Base-by-base conservation (phyloP, 2,113 vertebrate species). In the Macquaria ambigua region DNA sequence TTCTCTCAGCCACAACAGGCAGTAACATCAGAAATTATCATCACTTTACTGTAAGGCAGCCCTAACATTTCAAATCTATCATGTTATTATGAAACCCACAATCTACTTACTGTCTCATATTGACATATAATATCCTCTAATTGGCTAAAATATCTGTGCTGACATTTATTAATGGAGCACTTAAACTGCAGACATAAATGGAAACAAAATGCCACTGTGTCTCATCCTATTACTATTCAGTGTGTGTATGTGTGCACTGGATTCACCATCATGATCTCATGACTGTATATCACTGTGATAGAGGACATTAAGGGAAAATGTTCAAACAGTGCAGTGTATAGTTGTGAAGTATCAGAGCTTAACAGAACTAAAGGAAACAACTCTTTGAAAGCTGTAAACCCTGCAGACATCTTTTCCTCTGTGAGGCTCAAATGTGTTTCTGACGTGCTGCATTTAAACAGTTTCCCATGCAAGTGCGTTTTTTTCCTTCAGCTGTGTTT, bases 141-240 rank as follows among this genome's bases (percentile, higher is more conserved):
- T 5, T 55, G 66, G 23, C 43, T 80, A 14, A 14, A 74, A 78
- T 21, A 74, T 53, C 14, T 25, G 21, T 21, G n/a, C 20, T 67
- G 55, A 81, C 43, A 81, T 73, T 25, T 75, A 80, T 56, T 62
- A 48, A 81, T 52, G 37, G 56, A 79, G 41, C 43, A 34, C 9
- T 46, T 75, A 11, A 37, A n/a, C 28, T 43, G 53, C n/a, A 41
- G 25, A 72, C 25, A 18, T 0, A 48, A 46, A 64, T 48, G 56
- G 41, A 53, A 39, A 18, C 21, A 52, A 84, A 84, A 78, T 50
- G 75, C 28, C 59, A 58, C 0, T 4, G 8, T 52, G 37, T 80
- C 62, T 61, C 31, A 53, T 67, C 34, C 25, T 8, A 18, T 53
- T 59, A 1, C 67, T 14, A 34, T 21, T 59, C n/a, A 73, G 20